Conservation (phyloP, 2,888 invertebrate genomes). For the Myathropa florea region DNA sequence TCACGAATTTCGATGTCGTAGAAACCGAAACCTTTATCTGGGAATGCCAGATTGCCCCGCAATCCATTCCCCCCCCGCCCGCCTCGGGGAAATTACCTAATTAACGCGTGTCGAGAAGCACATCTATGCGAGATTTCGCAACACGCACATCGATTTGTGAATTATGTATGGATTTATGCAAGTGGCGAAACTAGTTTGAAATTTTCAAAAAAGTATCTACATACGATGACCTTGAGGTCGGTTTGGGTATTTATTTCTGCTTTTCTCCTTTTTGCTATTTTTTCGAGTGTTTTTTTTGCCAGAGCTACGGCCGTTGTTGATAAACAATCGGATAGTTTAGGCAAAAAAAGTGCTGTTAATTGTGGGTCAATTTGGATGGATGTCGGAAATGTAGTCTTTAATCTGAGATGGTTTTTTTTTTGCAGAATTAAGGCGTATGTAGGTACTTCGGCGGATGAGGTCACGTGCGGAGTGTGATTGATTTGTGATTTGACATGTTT, state of each 20-base stretch:
- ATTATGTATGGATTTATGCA: constrained; percentile 21
- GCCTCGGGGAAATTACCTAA: constrained; percentile 18
- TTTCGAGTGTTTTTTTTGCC: not conserved
- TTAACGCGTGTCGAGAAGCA: not conserved
- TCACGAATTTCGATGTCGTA: not conserved
- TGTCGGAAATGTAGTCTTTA: constrained; percentile 25
- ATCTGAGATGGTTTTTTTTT: not conserved
- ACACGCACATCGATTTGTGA: constrained; percentile 4
- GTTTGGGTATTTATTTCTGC: constrained; percentile 9
- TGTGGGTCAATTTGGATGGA: constrained; percentile 4
- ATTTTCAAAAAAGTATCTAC: not conserved
- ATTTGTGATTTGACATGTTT: not conserved
- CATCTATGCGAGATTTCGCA: not conserved
- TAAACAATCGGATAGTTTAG: constrained; percentile 28
- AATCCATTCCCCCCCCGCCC: not conserved
- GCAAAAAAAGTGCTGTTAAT: constrained; percentile 11
- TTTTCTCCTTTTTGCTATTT: not conserved
- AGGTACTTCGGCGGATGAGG: not conserved
- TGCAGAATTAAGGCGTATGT: not conserved
- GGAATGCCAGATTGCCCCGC: not conserved
- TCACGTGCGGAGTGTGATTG: not conserved
- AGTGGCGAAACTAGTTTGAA: constrained; percentile 24
- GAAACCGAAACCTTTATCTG: not conserved
- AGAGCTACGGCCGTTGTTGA: constrained; percentile 21
- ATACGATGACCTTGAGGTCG: constrained; percentile 28